Conservation (phyloP, 2,888 invertebrate genomes). For the Drosophila conformis region DNA sequence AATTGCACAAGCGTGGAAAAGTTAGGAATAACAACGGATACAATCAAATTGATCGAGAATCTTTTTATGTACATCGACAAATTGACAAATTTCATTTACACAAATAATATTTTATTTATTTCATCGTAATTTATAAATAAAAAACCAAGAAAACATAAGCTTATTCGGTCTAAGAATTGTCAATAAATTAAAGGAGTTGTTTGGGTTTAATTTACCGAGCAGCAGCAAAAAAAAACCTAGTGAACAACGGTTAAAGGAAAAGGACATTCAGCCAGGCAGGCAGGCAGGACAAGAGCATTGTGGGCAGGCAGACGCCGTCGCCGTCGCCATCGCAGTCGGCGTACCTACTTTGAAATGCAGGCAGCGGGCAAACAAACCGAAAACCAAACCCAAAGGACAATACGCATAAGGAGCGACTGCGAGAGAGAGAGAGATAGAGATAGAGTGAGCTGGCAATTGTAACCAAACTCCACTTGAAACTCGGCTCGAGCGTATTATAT, state of each 20-base stretch:
- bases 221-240: conserved; percentile 1
- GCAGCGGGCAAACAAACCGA: conserved; percentile 49
- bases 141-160: not conserved
- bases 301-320: not conserved
- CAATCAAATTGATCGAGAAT: conserved; percentile 63
- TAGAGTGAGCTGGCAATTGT: conserved; percentile 51
- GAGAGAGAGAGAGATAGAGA: not conserved
- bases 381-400: conserved; percentile 51
- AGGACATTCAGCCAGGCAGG: conserved; percentile 1
- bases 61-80: not conserved
- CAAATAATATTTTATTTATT: not conserved
- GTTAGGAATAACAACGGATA: conserved; percentile 62
- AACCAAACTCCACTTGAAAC: conserved; percentile 65
- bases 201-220: conserved; percentile 42
- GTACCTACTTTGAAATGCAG: conserved; percentile 60
- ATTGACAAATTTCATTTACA: not conserved
- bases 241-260: not conserved
- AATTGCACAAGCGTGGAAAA: conserved; percentile 56
- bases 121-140: not conserved
- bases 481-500: conserved; percentile 44
- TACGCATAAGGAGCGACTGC: conserved; percentile 13
- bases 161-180: not conserved
- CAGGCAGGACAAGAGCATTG: not conserved
- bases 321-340: not conserved
- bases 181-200: not conserved